Evolutionary conservation across 1,140 invertebrate genomes (phyloP).

Genomic region (Aphidius gifuensis): DNA sequence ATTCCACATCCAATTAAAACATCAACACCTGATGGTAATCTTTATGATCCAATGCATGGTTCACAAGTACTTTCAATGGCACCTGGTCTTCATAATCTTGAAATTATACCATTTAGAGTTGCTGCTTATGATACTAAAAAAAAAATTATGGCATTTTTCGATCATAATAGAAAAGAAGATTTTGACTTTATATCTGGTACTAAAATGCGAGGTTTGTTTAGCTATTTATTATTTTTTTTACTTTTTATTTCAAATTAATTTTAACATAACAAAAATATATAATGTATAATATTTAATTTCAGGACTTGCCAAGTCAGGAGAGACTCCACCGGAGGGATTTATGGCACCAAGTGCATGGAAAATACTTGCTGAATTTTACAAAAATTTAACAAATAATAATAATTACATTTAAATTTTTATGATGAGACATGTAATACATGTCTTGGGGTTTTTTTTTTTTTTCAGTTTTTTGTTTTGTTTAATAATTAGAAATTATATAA

Average conservation of each 20-base stretch:
- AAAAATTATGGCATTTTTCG: slow-evolving; percentile 91
- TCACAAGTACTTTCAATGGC: slow-evolving; percentile 89
- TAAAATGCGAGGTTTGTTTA: slow-evolving; percentile 77
- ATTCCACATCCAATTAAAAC: slow-evolving; percentile 84
- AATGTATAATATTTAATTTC: slow-evolving; percentile 27
- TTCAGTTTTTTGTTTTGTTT: no score
- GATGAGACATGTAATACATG: no score
- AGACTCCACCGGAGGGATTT: slow-evolving; percentile 90
- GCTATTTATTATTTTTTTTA: no score
- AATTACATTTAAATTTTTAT: no score
- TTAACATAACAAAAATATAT: no score
- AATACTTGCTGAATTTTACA: slow-evolving; percentile 85
- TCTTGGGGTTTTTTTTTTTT: no score
- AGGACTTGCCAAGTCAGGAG: slow-evolving; percentile 78
- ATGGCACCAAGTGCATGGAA: slow-evolving; percentile 96
- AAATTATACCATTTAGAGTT: slow-evolving; percentile 97
- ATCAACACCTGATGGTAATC: slow-evolving; percentile 72
- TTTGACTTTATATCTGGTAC: slow-evolving; percentile 99
- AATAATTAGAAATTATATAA: no score
- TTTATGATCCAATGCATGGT: slow-evolving; percentile 93
- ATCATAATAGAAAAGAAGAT: slow-evolving; percentile 81
- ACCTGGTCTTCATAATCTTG: slow-evolving; percentile 82
- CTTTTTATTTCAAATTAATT: no score
- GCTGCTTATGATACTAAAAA: slow-evolving; percentile 90
- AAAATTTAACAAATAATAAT: slow-evolving; percentile 40